Conservation (phyloP, 1,140 invertebrate species). For the Macrobrachium rosenbergii region DNA sequence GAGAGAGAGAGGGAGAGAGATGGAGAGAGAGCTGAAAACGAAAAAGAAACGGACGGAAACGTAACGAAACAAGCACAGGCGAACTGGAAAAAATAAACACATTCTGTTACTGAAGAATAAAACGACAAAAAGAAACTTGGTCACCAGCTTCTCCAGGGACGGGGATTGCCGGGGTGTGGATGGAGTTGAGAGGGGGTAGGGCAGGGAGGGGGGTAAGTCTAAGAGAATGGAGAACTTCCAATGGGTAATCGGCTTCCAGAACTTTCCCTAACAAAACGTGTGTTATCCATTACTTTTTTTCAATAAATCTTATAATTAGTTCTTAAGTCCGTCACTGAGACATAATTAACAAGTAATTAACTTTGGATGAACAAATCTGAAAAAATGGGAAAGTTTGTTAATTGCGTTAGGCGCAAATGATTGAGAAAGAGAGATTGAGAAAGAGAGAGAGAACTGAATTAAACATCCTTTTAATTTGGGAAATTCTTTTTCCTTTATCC, state of each 20-base stretch:
- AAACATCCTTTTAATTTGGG: neutral
- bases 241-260: too few relatives aligned
- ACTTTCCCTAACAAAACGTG: too few relatives aligned
- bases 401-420: neutral
- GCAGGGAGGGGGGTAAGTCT: too few relatives aligned
- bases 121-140: too few relatives aligned
- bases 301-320: too few relatives aligned
- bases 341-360: too few relatives aligned
- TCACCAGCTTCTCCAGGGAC: too few relatives aligned
- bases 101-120: neutral
- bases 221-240: too few relatives aligned
- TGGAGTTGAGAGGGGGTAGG: too few relatives aligned
- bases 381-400: neutral
- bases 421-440: neutral
- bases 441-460: neutral
- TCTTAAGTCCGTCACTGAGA: too few relatives aligned
- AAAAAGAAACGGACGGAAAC: neutral
- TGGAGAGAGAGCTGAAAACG: conserved; percentile 1
- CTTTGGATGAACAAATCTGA: neutral
- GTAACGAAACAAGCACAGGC: neutral
- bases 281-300: too few relatives aligned
- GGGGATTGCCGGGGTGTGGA: too few relatives aligned
- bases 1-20: conserved; percentile 22
- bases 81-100: neutral
- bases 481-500: neutral